A percentile compares a stretch with the other conserved stretches of the same genome.
These are phyloP conservation scores for Drosophila pallidifrons DNA, from an alignment of 1,140 invertebrate genomes.

Conservation along the genomic window DNA sequence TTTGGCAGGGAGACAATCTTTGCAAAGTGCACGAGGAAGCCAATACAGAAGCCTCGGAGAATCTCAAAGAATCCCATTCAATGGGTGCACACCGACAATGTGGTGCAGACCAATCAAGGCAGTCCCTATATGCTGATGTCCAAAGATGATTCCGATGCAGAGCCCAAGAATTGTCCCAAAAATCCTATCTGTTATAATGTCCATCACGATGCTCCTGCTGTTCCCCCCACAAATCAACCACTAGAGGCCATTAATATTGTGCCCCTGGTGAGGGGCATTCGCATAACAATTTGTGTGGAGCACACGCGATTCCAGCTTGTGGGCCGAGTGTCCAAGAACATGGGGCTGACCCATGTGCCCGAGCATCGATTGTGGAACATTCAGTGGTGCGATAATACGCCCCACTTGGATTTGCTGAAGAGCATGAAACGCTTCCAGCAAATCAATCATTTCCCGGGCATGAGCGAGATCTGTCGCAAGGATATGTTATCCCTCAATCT, in stretches of 20 bases:
- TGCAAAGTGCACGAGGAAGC: not conserved
- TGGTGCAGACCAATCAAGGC: not conserved
- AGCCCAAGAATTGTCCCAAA: not conserved
- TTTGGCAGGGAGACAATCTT: conserved; percentile 50
- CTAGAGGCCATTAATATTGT: conserved; percentile 33
- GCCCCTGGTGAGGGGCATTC: conserved; percentile 48
- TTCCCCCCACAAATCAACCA: not conserved
- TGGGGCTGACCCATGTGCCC: conserved; percentile 67
- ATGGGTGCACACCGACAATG: conserved; percentile 25
- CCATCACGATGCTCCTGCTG: conserved; percentile 8
- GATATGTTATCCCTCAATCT: conserved; percentile 93
- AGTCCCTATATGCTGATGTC: conserved; percentile 46
- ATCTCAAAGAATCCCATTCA: not conserved
- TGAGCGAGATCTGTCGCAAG: conserved; percentile 95
- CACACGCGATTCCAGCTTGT: conserved; percentile 62
- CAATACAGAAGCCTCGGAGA: not conserved
- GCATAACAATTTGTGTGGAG: conserved; percentile 67
- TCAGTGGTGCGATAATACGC: conserved; percentile 94
- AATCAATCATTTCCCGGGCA: conserved; percentile 96
- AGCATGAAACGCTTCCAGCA: conserved; percentile 96
- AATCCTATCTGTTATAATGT: conserved; percentile 56
- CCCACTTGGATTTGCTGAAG: conserved; percentile 92
- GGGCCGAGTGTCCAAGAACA: conserved; percentile 43
- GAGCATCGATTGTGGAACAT: conserved; percentile 90
- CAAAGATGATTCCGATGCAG: conserved; percentile 20